Conservation (phyloP, 92 coral and sea anemone genomes). For the Actinostola sp. region DNA sequence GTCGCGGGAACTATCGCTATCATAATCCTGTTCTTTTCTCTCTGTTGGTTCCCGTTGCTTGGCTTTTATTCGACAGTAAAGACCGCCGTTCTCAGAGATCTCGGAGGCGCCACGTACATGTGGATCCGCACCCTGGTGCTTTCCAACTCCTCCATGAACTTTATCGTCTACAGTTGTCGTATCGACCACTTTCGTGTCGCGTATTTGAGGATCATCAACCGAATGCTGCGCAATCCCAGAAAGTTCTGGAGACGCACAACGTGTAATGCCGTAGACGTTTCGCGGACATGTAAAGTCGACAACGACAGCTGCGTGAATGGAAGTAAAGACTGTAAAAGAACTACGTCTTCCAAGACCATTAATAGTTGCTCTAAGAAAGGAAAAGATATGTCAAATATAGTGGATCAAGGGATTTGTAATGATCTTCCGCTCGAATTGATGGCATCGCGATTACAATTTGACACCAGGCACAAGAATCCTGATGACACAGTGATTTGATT, state of each 20-base stretch:
- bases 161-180: conserved; percentile 36
- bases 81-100: conserved; percentile 26
- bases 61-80: conserved; percentile 19
- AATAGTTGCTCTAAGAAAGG: neutral
- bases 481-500: no score
- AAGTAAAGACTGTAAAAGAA: neutral
- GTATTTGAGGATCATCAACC: conserved; percentile 13
- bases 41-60: conserved; percentile 42
- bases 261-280: neutral
- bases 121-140: conserved; percentile 39
- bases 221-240: conserved; percentile 14
- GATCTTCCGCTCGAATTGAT: conserved; percentile 1
- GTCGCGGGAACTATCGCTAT: conserved; percentile 39
- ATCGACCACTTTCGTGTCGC: conserved; percentile 31
- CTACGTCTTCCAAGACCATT: neutral
- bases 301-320: neutral
- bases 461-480: neutral
- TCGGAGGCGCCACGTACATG: conserved; percentile 32
- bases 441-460: neutral
- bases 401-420: neutral
- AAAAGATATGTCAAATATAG: neutral
- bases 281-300: neutral
- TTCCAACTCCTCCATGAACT: conserved; percentile 43
- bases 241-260: neutral
- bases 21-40: conserved; percentile 23